Conservation (phyloP, 2,797 vertebrate species). For the Notolepis coatsorum region DNA sequence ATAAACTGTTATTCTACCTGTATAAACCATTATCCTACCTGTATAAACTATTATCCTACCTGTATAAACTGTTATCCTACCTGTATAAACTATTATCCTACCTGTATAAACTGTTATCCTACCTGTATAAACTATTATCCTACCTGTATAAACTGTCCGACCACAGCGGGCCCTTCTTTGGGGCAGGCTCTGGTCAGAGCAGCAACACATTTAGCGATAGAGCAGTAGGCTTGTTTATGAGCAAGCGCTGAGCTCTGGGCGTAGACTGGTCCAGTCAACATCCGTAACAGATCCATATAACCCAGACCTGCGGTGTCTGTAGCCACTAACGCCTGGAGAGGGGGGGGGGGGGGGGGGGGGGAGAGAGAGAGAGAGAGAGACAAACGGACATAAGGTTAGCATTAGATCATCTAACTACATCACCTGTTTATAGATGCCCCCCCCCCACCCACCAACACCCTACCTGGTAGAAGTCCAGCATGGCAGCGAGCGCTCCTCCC, state of each 20-base stretch:
- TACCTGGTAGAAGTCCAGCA: constrained; percentile 93
- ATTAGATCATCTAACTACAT: not conserved
- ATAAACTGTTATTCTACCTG: no score
- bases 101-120: no score
- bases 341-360: no score
- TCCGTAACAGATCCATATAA: constrained; percentile 98
- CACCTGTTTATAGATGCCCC: not conserved
- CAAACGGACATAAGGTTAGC: not conserved
- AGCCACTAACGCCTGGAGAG: constrained; percentile 90
- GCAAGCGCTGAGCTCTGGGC: constrained; percentile 93
- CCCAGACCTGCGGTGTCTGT: constrained; percentile 93
- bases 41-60: no score
- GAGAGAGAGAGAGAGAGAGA: not conserved
- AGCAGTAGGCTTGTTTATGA: constrained; percentile 99
- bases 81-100: no score
- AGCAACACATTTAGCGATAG: constrained; percentile 98
- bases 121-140: no score
- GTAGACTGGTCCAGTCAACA: constrained; percentile 97
- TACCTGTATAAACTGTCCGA: constrained; percentile 97
- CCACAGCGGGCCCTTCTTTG: constrained; percentile 94
- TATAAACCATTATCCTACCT: no score
- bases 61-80: no score
- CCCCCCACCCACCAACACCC: not conserved
- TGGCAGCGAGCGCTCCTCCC: constrained; percentile 96
- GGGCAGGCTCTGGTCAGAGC: constrained; percentile 97